Base-by-base conservation (phyloP, 2,797 vertebrate species). In the Pseudotriccus pelzelni region DNA sequence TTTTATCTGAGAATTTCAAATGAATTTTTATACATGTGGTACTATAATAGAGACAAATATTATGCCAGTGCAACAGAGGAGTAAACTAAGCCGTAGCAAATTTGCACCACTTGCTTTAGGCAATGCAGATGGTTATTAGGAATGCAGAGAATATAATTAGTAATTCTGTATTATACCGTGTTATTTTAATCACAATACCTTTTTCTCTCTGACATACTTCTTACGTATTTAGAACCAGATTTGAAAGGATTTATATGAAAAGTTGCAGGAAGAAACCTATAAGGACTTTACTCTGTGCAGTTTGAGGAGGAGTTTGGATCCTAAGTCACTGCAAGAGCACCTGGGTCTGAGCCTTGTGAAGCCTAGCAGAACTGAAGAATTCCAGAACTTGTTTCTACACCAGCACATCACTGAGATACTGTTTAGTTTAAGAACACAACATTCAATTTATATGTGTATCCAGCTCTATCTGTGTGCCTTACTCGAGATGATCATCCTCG, bases 141-240 rank as follows among this genome's bases (percentile, higher is more conserved):
- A 93, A 93, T 83, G 15, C 11, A 59, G 47, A 76, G 72, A 89
- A 90, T 73, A 92, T 59, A 90, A 81, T 93, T 89, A 89, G 37
- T 60, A 90, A 72, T 94, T 88, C 64, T 58, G 77, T 79, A 80
- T 60, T 93, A 64, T 47, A 60, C 28, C 43, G 22, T 53, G 52
- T 43, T 90, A 58, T 94, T 96, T 95, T 84, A 90, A 94, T 91
- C 73, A 82, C 50, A 76, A 62, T 56, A 88, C 30, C 20, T 58
- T 88, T 72, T 86, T 80, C 63, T 60, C 34, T 91, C 63, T 72
- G 32, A 32, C 1, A 4, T 64, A 79, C 12, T 74, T 73, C 41
- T 79, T 49, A 81, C 11, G 14, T 22, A 25, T 78, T 82, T 52
- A 82, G 73, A 63, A 59, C 17, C 37, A 80, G 44, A 46, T 92